Conservation (phyloP, 2,113 vertebrate genomes). For the Herpailurus yagouaroundi region DNA sequence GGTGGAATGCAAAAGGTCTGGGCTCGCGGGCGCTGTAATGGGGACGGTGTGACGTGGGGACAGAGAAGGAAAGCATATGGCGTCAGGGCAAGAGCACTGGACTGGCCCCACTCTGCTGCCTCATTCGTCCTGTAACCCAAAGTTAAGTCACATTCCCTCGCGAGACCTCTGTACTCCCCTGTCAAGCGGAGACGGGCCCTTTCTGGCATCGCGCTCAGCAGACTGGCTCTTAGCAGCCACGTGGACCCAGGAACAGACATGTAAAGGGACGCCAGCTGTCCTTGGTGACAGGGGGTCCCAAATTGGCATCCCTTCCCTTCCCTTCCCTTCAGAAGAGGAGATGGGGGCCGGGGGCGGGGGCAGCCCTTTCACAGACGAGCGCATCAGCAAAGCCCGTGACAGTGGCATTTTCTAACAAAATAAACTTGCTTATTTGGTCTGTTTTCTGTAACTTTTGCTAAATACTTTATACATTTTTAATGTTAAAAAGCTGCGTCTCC, state of each 20-base stretch:
- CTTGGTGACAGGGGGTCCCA: not conserved
- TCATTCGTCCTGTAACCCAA: not conserved
- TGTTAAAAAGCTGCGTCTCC: constrained; percentile 79
- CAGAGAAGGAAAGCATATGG: not conserved
- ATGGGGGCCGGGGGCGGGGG: not conserved
- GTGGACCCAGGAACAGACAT: not conserved
- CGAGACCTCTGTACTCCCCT: fast-evolving
- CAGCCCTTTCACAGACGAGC: not conserved
- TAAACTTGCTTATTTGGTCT: constrained; percentile 81
- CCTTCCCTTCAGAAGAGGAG: not conserved
- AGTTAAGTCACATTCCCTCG: not conserved
- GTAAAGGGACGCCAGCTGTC: not conserved
- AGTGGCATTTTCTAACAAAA: constrained; percentile 84
- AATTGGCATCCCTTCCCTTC: not conserved
- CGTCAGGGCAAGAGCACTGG: not conserved
- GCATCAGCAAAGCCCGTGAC: constrained; percentile 60
- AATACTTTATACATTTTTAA: constrained; percentile 86
- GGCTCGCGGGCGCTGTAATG: fast-evolving
- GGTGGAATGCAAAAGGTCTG: not conserved
- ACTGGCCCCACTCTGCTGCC: not conserved
- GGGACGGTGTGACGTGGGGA: not conserved
- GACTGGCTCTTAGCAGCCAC: fast-evolving
- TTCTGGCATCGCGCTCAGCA: not conserved
- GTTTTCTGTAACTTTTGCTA: constrained; percentile 88
- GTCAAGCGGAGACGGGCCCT: not conserved